Evolutionary conservation across 2,888 invertebrate species (phyloP).

Genomic region (Plusia festucae): DNA sequence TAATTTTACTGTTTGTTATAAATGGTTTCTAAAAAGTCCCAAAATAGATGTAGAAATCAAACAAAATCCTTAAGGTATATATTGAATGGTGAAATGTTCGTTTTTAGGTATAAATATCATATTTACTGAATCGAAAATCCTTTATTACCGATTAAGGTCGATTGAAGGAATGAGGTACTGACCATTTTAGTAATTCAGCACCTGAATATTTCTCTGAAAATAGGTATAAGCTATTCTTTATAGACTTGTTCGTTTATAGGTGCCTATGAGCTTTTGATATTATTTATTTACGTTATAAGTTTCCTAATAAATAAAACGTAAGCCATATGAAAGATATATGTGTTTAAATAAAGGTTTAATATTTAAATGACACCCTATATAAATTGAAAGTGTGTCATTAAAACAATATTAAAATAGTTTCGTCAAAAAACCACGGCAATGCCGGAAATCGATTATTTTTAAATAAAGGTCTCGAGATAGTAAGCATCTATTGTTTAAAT

Average conservation of each 20-base stretch:
- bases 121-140: not conserved
- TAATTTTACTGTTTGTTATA: not conserved
- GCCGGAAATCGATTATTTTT: constrained; percentile 9
- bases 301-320: too few relatives aligned
- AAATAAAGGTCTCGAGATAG: not conserved
- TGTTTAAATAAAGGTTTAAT: too few relatives aligned
- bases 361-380: too few relatives aligned
- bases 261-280: not conserved
- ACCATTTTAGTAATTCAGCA: not conserved
- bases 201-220: not conserved
- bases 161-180: not conserved
- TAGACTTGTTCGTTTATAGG: not conserved
- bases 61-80: not conserved
- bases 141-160: not conserved
- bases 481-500: constrained; percentile 31
- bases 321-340: too few relatives aligned
- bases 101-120: not conserved
- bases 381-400: too few relatives aligned
- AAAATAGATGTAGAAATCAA: not conserved
- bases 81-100: not conserved
- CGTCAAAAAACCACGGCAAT: not conserved
- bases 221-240: not conserved
- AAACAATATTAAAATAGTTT: not conserved
- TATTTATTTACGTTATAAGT: too few relatives aligned
- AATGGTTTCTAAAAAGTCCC: not conserved